phyloP scores from a whole-genome alignment of 2,113 vertebrate species.

The Trichechus manatus region DNA sequence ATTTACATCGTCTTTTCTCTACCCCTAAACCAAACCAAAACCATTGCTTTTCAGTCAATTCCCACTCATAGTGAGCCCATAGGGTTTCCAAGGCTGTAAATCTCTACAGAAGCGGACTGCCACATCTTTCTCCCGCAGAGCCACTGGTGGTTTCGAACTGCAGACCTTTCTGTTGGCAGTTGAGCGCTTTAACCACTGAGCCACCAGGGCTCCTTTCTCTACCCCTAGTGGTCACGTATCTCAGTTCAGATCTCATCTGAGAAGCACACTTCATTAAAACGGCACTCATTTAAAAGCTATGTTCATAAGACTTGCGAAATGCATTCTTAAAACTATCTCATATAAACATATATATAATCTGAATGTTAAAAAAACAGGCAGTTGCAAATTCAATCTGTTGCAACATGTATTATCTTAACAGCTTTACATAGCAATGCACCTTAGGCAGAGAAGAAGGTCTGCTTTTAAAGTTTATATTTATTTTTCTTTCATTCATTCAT shows the following conservation, averaged over 20 bases:
- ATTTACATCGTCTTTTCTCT: neutral
- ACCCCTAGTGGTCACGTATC: neutral
- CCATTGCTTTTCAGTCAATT: too few relatives aligned
- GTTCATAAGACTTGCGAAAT: neutral
- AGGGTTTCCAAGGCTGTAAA: too few relatives aligned
- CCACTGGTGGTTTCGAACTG: too few relatives aligned
- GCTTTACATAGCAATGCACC: neutral
- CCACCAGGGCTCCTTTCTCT: neutral
- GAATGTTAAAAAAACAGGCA: neutral
- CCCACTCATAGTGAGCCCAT: too few relatives aligned
- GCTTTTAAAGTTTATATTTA: neutral
- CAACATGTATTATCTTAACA: neutral
- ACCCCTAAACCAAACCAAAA: neutral
- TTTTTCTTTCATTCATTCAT: constrained; percentile 8
- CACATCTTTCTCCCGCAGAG: too few relatives aligned
- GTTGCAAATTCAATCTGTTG: neutral
- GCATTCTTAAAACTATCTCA: neutral
- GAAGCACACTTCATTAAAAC: neutral
- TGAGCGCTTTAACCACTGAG: too few relatives aligned
- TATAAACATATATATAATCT: neutral
- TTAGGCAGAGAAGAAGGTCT: neutral
- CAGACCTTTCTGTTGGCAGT: too few relatives aligned
- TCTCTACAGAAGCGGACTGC: too few relatives aligned
- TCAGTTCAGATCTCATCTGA: neutral
- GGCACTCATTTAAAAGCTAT: constrained; percentile 17